Evolutionary conservation across 92 coral and sea anemone genomes (phyloP).

Genomic region (Phenganax stokvisi): DNA sequence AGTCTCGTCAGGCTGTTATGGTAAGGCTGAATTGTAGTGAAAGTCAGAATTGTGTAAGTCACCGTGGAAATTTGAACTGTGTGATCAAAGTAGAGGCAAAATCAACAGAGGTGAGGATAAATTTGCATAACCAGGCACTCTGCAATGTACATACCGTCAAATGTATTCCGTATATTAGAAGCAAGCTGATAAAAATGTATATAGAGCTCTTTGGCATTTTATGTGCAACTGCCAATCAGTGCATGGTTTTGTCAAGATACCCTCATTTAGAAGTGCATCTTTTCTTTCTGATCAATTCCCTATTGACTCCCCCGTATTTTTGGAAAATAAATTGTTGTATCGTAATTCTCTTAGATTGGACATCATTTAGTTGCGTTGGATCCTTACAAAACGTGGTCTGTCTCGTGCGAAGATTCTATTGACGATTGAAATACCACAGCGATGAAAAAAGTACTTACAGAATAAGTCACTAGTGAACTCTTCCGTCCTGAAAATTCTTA

Average conservation of each 20-base stretch:
- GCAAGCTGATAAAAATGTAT: no score
- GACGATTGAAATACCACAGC: not conserved
- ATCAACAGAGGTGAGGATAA: slow-evolving; percentile 62
- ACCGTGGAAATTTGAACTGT: slow-evolving; percentile 74
- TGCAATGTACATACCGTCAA: not conserved
- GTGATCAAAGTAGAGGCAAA: slow-evolving; percentile 56
- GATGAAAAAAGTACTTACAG: not conserved
- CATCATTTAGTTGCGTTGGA: slow-evolving; percentile 24
- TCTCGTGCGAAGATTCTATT: slow-evolving; percentile 33
- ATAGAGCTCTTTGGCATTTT: not conserved
- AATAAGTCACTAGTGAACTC: not conserved
- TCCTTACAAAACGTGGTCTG: slow-evolving; percentile 30
- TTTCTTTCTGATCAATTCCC: not conserved
- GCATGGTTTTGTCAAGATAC: not conserved
- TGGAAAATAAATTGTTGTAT: not conserved
- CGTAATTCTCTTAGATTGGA: slow-evolving; percentile 9
- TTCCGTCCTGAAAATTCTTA: not conserved
- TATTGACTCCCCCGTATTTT: not conserved
- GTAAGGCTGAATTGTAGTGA: slow-evolving; percentile 68
- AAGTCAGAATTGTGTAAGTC: slow-evolving; percentile 76
- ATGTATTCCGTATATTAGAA: no score
- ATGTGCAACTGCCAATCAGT: not conserved
- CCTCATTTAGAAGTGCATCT: not conserved
- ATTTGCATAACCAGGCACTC: not conserved
- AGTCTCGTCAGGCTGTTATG: slow-evolving; percentile 81